phyloP scores from a whole-genome alignment of 2,888 invertebrate species.

The Oxyteleia sp. region DNA sequence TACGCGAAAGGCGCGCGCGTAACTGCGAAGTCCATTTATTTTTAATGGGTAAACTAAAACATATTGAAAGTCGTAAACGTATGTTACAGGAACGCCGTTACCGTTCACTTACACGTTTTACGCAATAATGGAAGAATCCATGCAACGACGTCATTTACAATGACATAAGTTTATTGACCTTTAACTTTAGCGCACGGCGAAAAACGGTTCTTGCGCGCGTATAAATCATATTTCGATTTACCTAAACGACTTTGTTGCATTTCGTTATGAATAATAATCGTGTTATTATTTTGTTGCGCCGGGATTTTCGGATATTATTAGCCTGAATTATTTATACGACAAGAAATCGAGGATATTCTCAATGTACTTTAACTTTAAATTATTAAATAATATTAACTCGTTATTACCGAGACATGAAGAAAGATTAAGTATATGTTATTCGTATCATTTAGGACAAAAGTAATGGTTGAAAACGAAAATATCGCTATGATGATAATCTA shows the following conservation, averaged over 20 bases:
- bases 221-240: conserved; percentile 44
- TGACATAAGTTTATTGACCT: conserved; percentile 60
- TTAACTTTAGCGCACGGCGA: conserved; percentile 30
- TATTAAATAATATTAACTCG: no score
- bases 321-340: no score
- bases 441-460: no score
- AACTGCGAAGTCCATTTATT: conserved; percentile 52
- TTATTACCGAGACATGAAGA: no score
- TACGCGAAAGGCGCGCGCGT: conserved; percentile 31
- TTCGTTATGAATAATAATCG: conserved; percentile 29
- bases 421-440: no score
- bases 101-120: conserved; percentile 55
- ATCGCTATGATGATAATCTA: no score
- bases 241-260: conserved; percentile 6
- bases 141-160: conserved; percentile 41
- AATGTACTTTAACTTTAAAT: no score
- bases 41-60: conserved; percentile 60
- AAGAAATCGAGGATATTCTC: no score
- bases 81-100: conserved; percentile 42
- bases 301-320: neutral
- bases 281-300: neutral
- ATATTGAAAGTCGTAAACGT: conserved; percentile 63
- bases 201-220: conserved; percentile 22
- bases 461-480: no score
- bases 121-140: conserved; percentile 46